Evolutionary conservation across 2,113 vertebrate species (phyloP), one percentile per base, ranked within the genome.

Genomic region (Amphiprion percula): DNA sequence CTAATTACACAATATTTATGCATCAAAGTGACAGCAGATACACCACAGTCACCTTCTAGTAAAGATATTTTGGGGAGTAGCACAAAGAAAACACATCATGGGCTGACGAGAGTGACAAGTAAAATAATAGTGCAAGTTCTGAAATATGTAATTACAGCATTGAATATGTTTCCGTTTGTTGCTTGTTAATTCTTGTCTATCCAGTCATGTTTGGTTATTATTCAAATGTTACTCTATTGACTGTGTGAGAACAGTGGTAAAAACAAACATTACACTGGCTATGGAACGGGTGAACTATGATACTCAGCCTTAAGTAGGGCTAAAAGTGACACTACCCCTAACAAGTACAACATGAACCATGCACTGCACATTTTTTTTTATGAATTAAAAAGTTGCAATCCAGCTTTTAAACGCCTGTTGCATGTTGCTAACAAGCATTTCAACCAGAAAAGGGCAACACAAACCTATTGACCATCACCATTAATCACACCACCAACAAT

Each of bases 111-210:
- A 81, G 56, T 82, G 71, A 82, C 76, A 90, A 79, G 71, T 71
- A 68, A 83, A 86, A 89, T 80, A 82, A 78, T 17, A 79, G 76
- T 4, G 23, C 37, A 30, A 55, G 73, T 58, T 74, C 33, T 16
- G 33, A 79, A 79, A 81, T 85, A 56, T 80, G 70, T 79, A 85
- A 84, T 90, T 84, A 90, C 60, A 58, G 53, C 66, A 64, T 52
- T 26, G 73, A 86, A 80, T 80, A 78, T 61, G 59, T 87, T 85
- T 86, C 72, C 37, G 54, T 86, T 87, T 73, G 65, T 62, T 37
- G 64, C 74, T 53, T 77, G 44, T 78, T 82, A 68, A 62, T 77
- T 87, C 9, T 79, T 14, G 55, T 60, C 68, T 65, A 55, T 58
- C 56, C 62, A 68, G 58, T 79, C 11, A 53, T 75, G 69, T 67